phyloP scores from a whole-genome alignment of 2,888 invertebrate genomes.

The Macrosoma leucophasiata region DNA sequence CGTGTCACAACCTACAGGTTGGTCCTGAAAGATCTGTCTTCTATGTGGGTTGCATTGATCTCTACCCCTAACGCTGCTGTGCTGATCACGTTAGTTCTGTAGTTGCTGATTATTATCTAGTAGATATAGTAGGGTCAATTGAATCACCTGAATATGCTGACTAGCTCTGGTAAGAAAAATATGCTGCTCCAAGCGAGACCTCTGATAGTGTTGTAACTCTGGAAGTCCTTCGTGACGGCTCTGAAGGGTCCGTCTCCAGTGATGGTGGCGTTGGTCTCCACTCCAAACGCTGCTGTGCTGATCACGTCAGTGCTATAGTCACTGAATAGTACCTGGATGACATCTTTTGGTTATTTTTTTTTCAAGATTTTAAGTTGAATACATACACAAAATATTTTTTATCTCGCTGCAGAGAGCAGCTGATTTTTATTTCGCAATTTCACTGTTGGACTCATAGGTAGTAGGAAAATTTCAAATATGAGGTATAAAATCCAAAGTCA shows the following conservation, averaged over 20 bases:
- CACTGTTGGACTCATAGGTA: not conserved
- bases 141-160: slow-evolving; percentile 32
- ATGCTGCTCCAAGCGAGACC: slow-evolving; percentile 27
- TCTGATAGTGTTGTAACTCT: slow-evolving; percentile 25
- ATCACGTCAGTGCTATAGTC: slow-evolving; percentile 36
- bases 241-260: slow-evolving; percentile 33
- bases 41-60: slow-evolving; percentile 32
- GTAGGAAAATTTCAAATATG: not conserved
- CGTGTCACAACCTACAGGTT: slow-evolving; percentile 31
- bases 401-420: not conserved
- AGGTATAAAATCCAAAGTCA: no score
- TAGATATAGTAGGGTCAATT: no score
- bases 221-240: slow-evolving; percentile 29
- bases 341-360: no score
- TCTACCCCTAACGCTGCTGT: slow-evolving; percentile 32
- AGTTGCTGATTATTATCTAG: slow-evolving; percentile 30
- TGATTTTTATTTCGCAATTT: not conserved
- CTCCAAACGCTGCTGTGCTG: slow-evolving; percentile 32
- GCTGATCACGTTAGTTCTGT: slow-evolving; percentile 34
- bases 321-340: slow-evolving; percentile 26
- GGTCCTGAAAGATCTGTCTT: slow-evolving; percentile 28
- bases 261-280: slow-evolving; percentile 29
- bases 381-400: not conserved
- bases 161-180: slow-evolving; percentile 34
- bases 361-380: not conserved